Conservation (phyloP, 2,113 vertebrate species). For the Todiramphus chloris region DNA sequence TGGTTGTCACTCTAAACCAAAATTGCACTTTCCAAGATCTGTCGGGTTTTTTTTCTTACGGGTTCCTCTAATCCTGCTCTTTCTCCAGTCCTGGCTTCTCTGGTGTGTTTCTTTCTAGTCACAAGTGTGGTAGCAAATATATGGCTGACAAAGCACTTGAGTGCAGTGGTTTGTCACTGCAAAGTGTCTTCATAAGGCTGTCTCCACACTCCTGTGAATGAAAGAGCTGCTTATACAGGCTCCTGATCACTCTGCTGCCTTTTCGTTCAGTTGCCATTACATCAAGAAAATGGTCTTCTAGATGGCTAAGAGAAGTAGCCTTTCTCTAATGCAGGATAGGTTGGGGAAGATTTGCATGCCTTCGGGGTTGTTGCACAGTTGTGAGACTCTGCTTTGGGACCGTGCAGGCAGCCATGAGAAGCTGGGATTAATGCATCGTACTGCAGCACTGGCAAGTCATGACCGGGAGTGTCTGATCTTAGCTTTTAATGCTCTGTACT, state of each 20-base stretch:
- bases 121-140: background rate
- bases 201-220: background rate
- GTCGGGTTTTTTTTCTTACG: background rate
- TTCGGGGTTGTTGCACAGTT: background rate
- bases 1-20: background rate
- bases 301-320: background rate
- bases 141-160: background rate
- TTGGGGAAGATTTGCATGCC: background rate
- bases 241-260: background rate
- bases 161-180: background rate
- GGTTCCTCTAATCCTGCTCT: background rate
- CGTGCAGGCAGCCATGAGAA: background rate
- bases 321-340: background rate
- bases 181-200: background rate
- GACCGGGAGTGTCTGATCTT: background rate
- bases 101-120: background rate
- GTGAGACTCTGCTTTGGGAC: background rate
- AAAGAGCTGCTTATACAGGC: background rate
- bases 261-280: background rate
- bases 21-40: background rate
- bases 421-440: accelerated
- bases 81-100: background rate
- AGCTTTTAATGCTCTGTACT: background rate
- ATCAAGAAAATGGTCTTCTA: background rate
- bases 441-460: background rate